phyloP scores from a whole-genome alignment of 2,113 vertebrate species.

The Alectura lathami region DNA sequence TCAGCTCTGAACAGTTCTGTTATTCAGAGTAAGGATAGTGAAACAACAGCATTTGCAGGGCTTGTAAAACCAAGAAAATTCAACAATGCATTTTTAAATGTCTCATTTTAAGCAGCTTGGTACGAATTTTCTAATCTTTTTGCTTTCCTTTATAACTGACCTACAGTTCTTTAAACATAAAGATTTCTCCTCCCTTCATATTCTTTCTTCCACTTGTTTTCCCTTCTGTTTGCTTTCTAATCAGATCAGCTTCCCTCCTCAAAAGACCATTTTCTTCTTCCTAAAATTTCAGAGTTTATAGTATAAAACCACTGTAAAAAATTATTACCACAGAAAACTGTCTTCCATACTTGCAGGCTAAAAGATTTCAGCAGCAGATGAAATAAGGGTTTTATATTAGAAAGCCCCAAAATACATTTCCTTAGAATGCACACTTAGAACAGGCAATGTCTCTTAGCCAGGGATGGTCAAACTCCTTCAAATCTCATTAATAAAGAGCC shows the following conservation, averaged over 20 bases:
- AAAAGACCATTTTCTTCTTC: background rate
- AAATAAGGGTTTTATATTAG: background rate
- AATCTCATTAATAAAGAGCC: conserved; percentile 41
- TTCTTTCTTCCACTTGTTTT: background rate
- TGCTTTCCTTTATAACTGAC: background rate
- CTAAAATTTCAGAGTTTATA: background rate
- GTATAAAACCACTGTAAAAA: background rate
- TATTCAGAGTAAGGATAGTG: background rate
- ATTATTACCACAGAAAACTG: background rate
- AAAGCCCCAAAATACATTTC: background rate
- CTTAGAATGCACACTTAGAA: background rate
- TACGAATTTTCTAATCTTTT: background rate
- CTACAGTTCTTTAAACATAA: background rate
- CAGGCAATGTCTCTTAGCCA: background rate
- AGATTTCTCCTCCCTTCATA: background rate
- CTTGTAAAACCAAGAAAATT: background rate
- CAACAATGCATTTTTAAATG: background rate
- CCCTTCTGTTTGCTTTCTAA: background rate
- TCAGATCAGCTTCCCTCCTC: background rate
- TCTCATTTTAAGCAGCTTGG: background rate
- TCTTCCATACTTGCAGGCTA: background rate
- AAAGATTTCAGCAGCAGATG: background rate
- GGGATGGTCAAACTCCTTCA: background rate
- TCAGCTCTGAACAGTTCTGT: background rate
- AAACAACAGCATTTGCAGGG: background rate